Evolutionary conservation across 2,888 invertebrate genomes (phyloP), one percentile per base, ranked within the genome.

Genomic region (Agrenia bidenticulata): DNA sequence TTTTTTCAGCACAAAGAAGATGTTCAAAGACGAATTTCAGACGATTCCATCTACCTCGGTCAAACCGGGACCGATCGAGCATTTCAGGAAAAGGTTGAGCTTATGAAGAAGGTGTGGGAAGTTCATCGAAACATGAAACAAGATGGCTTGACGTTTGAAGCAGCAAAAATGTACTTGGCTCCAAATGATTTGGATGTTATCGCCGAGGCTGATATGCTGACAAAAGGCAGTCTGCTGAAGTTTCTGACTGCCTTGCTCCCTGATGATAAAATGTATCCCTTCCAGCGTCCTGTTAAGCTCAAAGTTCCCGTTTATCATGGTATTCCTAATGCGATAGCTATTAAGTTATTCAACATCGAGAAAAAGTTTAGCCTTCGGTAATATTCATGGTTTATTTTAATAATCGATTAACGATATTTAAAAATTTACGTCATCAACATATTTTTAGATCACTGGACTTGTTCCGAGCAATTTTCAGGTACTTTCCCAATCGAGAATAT

Each of bases 401-500:
- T n/a, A n/a, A n/a, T n/a, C n/a, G n/a, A n/a, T n/a, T n/a, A n/a
- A n/a, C n/a, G n/a, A n/a, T n/a, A n/a, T n/a, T n/a, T n/a, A n/a
- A n/a, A n/a, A n/a, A n/a, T n/a, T n/a, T n/a, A n/a, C n/a, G n/a
- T n/a, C n/a, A n/a, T n/a, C n/a, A n/a, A n/a, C n/a, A n/a, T n/a
- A n/a, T n/a, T n/a, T 58, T 15, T 61, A 76, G 75, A 27, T 61
- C 75, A 81, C 81, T 81, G 61, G 83, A 86, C 70, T 82, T 89
- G 56, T 79, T 89, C 15, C 83, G 84, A 71, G 86, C 85, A 0
- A 84, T 87, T 0, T 89, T 89, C 78, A 85, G 87, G 76, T 81
- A 85, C 45, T 88, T 85, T 79, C 86, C 86, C 1, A 80, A 85
- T 2, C 82, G 83, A 26, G 88, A 89, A 54, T 89, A 87, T 75